Evolutionary conservation across 2,888 invertebrate genomes (phyloP).

Genomic region (Labia minor): DNA sequence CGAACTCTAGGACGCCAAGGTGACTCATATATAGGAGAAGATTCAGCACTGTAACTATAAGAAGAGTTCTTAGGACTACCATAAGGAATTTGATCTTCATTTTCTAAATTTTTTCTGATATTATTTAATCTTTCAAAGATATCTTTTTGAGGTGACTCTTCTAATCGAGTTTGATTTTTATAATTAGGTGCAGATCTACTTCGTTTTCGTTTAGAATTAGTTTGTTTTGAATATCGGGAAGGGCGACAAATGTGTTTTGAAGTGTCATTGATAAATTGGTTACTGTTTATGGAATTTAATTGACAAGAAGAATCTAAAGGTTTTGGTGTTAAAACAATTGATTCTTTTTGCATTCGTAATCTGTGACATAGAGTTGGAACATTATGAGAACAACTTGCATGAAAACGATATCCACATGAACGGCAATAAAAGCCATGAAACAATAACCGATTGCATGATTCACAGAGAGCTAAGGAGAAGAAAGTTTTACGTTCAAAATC

Average conservation of each 20-base stretch:
- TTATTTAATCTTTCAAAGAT: too few relatives aligned
- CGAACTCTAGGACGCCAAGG: constrained; percentile 77
- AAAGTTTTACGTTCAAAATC: constrained; percentile 93
- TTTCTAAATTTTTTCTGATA: too few relatives aligned
- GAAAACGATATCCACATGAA: constrained; percentile 94
- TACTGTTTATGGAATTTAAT: too few relatives aligned
- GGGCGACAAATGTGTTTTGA: too few relatives aligned
- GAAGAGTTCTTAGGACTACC: neutral
- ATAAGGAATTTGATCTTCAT: too few relatives aligned
- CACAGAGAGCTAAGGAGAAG: constrained; percentile 92
- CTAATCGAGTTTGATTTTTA: too few relatives aligned
- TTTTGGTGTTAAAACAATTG: constrained; percentile 66
- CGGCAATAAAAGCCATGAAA: constrained; percentile 95
- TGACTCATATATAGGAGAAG: constrained; percentile 83
- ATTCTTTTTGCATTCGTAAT: constrained; percentile 68
- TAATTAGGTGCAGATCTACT: constrained; percentile 87
- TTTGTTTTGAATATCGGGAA: too few relatives aligned
- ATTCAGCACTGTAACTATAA: constrained; percentile 63
- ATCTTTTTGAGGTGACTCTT: too few relatives aligned
- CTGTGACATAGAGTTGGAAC: constrained; percentile 84
- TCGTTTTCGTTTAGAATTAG: too few relatives aligned
- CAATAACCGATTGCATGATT: constrained; percentile 82
- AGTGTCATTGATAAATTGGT: too few relatives aligned
- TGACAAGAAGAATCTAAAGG: too few relatives aligned
- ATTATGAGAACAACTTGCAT: constrained; percentile 82